phyloP scores from a whole-genome alignment of 2,797 vertebrate species.

The Poeciliopsis turneri region DNA sequence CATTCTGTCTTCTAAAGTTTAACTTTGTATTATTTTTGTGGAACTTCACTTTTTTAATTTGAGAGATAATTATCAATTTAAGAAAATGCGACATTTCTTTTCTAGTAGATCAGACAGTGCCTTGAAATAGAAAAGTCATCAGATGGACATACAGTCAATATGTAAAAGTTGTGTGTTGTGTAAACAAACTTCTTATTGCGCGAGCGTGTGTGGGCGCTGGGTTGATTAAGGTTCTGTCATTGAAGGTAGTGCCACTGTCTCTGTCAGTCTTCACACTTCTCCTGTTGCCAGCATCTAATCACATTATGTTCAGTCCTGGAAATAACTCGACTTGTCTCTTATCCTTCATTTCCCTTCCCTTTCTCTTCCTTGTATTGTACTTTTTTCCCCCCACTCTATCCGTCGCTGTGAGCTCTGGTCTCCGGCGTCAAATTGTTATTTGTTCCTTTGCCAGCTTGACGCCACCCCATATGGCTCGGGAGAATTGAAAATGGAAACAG shows the following conservation, averaged over 20 bases:
- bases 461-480: conserved; percentile 66
- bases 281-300: conserved; percentile 50
- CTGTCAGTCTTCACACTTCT: conserved; percentile 44
- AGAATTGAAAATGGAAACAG: conserved; percentile 64
- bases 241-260: conserved; percentile 32
- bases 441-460: conserved; percentile 70
- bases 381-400: conserved; percentile 19
- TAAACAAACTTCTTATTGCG: conserved; percentile 36
- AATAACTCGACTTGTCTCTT: conserved; percentile 38
- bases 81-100: conserved; percentile 31
- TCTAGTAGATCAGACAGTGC: conserved; percentile 9
- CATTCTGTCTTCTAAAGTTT: not conserved
- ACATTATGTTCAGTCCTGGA: conserved; percentile 59
- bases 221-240: conserved; percentile 70
- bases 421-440: conserved; percentile 72
- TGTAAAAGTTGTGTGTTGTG: conserved; percentile 19
- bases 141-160: conserved; percentile 41
- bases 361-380: conserved; percentile 38
- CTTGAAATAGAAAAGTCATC: conserved; percentile 51
- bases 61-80: not conserved
- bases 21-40: not conserved
- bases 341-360: not conserved
- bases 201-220: conserved; percentile 16
- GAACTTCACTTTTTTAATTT: not conserved
- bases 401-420: conserved; percentile 48